phyloP scores from a whole-genome alignment of 2,113 vertebrate genomes.

The Syrrhaptes paradoxus region DNA sequence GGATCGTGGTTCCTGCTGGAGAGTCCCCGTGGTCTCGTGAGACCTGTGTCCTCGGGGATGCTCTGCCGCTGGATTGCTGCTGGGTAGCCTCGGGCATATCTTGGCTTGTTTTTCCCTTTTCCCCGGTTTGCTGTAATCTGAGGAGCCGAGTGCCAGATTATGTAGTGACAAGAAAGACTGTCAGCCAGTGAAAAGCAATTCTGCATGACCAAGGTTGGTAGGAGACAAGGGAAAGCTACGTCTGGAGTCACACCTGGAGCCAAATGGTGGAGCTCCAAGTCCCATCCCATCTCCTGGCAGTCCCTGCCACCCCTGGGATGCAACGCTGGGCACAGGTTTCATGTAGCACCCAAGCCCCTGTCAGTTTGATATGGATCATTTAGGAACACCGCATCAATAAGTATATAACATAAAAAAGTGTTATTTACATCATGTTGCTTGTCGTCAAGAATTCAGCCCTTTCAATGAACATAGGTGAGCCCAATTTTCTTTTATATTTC shows the following conservation, averaged over 20 bases:
- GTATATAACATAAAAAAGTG: background rate
- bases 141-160: background rate
- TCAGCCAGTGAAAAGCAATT: background rate
- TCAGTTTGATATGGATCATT: background rate
- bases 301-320: background rate
- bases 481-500: background rate
- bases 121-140: background rate
- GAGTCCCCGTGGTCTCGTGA: fast-evolving
- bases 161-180: fast-evolving
- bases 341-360: background rate
- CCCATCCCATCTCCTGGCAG: background rate
- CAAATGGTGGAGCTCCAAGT: background rate
- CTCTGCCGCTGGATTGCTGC: fast-evolving
- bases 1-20: background rate
- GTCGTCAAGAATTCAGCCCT: background rate
- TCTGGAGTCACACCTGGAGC: background rate
- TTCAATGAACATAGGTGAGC: background rate
- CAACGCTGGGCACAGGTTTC: background rate
- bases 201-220: fast-evolving
- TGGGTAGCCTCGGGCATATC: background rate
- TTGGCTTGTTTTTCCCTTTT: background rate
- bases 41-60: background rate
- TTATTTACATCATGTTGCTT: background rate
- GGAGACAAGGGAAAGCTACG: background rate
- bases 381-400: fast-evolving